These are phyloP conservation scores for Cathartes aura DNA, from an alignment of 2,113 vertebrate genomes.

Conservation along the genomic window DNA sequence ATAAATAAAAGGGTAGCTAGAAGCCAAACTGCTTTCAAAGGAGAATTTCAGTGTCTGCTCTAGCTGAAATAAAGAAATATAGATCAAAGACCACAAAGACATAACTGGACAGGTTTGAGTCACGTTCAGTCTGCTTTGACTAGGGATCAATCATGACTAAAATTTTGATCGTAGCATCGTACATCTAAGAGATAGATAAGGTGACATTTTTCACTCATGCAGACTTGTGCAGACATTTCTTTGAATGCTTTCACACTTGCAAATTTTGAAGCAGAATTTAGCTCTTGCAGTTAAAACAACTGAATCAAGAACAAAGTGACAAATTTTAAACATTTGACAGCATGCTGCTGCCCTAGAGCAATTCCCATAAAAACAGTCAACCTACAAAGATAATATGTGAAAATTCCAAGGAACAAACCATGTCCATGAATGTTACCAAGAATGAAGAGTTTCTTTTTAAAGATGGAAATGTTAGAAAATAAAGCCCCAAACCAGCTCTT, in stretches of 20 bases:
- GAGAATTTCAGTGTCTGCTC: background rate
- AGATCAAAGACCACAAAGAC: background rate
- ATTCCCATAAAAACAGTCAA: background rate
- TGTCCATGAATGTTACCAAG: background rate
- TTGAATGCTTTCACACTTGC: background rate
- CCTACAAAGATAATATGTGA: background rate
- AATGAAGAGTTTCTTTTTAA: background rate
- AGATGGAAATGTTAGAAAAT: background rate
- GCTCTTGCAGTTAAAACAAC: background rate
- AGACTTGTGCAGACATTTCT: background rate
- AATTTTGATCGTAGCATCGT: background rate
- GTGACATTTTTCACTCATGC: background rate
- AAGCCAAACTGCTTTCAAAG: background rate
- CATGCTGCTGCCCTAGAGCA: background rate
- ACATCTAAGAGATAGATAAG: background rate
- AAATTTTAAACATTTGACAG: background rate
- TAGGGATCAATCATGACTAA: background rate
- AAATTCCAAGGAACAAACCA: background rate
- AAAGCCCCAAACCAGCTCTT: background rate
- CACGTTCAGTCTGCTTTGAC: background rate
- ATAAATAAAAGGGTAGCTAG: background rate
- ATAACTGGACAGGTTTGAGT: background rate
- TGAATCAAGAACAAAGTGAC: background rate
- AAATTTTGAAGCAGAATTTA: conserved; percentile 4
- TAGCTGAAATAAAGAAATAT: background rate